These are phyloP conservation scores for Glossophaga mutica DNA, from an alignment of 2,797 vertebrate species.

Conservation along the genomic window DNA sequence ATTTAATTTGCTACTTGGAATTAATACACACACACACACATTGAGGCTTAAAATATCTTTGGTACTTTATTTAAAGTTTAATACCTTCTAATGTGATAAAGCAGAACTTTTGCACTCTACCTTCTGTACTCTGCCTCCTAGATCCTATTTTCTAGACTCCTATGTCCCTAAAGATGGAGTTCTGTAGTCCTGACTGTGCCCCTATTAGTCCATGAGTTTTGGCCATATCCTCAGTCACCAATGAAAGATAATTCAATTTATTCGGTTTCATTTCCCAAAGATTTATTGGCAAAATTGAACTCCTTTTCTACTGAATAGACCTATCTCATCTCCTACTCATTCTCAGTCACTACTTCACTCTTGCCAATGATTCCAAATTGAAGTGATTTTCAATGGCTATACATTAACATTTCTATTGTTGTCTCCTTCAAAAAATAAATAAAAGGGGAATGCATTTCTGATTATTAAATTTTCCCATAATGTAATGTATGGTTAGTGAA, in stretches of 20 bases:
- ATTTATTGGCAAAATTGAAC: not conserved
- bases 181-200: not conserved
- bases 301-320: not conserved
- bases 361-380: not conserved
- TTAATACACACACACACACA: not conserved
- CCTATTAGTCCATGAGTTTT: not conserved
- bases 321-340: not conserved
- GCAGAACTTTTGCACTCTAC: not conserved
- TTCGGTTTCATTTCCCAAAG: not conserved
- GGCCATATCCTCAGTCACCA: not conserved
- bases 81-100: not conserved
- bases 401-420: not conserved
- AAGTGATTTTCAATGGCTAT: not conserved
- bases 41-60: not conserved
- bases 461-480: not conserved
- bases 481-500: not conserved
- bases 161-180: not conserved
- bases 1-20: not conserved
- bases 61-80: not conserved
- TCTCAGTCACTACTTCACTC: not conserved
- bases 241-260: not conserved
- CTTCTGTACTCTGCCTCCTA: not conserved
- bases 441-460: not conserved
- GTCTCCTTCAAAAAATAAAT: not conserved
- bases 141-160: not conserved